Evolutionary conservation across 2,888 invertebrate species (phyloP), one percentile per base, ranked within the genome.

Genomic region (Microctonus aethiopoides): DNA sequence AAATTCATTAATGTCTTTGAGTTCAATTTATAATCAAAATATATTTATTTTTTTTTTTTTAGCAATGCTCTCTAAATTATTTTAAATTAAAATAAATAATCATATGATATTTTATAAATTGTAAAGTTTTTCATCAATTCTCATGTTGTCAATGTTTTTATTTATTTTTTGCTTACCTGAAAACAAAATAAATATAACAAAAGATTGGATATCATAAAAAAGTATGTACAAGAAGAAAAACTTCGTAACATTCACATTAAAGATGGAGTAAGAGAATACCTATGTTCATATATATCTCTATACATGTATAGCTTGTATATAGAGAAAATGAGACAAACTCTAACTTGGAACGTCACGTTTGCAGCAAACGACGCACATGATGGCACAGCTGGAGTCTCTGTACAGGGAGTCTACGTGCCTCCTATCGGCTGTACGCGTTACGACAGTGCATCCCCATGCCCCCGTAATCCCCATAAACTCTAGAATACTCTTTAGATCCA

Each of bases 331-430:
- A 67, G 56, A 63, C 34, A 71, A 59, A 63, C 60, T 77, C 80
- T 79, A 82, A 84, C 80, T 80, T 77, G 79, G 76, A 76, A 78
- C 80, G 81, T 85, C 85, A 85, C 85, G 85, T 85, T 84, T 85
- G 81, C 78, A 76, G 80, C 84, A 85, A 85, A 85, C 84, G 85
- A 84, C 81, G 84, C 85, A 82, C 85, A 82, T 78, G 46, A 46
- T 46, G 81, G 80, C 83, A 77, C 84, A 84, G 84, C 84, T 84
- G 84, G 83, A 83, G 83, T 77, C 79, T 80, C 80, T 76, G 80
- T 81, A 78, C 80, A 78, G 81, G 81, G 79, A 76, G 72, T 76
- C 80, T 84, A 83, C 84, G 84, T 84, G 83, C 83, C 68, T 74
- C 67, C 61, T 75, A 72, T 72, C 66, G 56, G 59, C 51, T 65